A percentile compares a stretch with the other conserved stretches of the same genome.
Evolutionary conservation across 30 jellyfish, hydroid and myxozoan species (phyloP).

Genomic region (Hydra vulgaris): DNA sequence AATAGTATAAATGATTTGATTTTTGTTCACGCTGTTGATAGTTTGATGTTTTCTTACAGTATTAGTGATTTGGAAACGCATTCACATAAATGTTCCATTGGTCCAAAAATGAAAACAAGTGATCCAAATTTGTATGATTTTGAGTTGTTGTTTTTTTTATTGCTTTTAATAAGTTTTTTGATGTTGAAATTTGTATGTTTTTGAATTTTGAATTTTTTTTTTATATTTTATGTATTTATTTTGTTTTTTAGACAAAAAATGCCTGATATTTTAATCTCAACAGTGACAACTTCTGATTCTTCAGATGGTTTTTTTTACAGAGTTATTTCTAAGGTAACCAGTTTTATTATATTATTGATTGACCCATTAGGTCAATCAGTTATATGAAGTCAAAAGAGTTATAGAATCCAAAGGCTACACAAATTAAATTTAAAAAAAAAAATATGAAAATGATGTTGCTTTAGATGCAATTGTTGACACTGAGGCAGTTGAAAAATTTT

Average conservation of each 20-base stretch:
- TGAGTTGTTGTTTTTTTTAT: neutral
- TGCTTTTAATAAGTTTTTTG: no score
- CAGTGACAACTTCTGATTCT: slow-evolving; percentile 40
- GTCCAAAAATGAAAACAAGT: slow-evolving; percentile 28
- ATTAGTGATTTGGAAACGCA: slow-evolving; percentile 69
- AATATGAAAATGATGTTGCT: no score
- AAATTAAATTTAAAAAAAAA: no score
- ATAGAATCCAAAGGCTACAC: no score
- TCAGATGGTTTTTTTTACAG: neutral
- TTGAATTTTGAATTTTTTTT: no score
- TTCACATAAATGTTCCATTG: slow-evolving; percentile 62
- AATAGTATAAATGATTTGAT: no score
- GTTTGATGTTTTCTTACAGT: slow-evolving; percentile 33
- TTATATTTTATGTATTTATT: neutral
- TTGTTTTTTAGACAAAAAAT: slow-evolving; percentile 33
- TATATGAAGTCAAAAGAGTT: no score
- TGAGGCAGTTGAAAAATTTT: no score
- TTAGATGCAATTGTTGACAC: no score
- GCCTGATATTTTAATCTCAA: slow-evolving; percentile 49
- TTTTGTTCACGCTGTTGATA: no score
- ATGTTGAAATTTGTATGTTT: neutral
- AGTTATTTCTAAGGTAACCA: slow-evolving; percentile 20
- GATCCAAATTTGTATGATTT: neutral
- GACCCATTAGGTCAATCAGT: no score
- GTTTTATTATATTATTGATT: no score